Evolutionary conservation across 2,113 vertebrate genomes (phyloP), one percentile per base, ranked within the genome.

Genomic region (Equus przewalskii): DNA sequence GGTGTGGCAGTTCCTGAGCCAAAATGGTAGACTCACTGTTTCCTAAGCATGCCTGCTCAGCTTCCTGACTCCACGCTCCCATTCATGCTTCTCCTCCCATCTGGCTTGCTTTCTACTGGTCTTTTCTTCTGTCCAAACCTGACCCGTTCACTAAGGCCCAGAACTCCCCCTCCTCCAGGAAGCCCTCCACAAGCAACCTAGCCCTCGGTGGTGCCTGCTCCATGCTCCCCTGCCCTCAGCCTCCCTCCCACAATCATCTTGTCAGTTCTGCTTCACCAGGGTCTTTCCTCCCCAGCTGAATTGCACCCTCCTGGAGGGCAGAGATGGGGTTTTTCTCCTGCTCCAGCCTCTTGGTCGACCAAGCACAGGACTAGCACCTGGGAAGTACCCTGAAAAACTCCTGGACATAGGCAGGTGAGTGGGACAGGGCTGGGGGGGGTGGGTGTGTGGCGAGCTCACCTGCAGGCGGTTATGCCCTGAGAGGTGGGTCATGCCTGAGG

Each of bases 401-500:
- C 41, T 44, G 21, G 41, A 26, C 2, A 0, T 11, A 6, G 46
- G 51, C 41, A 75, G 46, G 22, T 81, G 41, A 36, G 21, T 56
- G 30, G 33, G 41, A 33, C 30, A 49, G 7, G 56, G 33, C 26
- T 67, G 81, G 46, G 24, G 0, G n/a, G 33, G 13, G 14, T 6
- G 0, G n/a, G 33, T 10, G 14, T 6, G 18, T 67, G 9, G 36
- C 2, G 6, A 49, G 26, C 98, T 98, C 80, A 99, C 99, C 98
- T 99, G 99, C 24, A 98, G 89, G 62, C 95, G 97, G 82, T 76
- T 51, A 11, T 95, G 92, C 15, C 95, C 24, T 5, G 97, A 83
- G 30, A 92, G 78, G 16, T 97, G 85, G 0, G 95, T 82, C 18
- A 96, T n/a, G 9, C 96, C 97, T 0, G 73, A 54, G 0, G 98